phyloP scores from a whole-genome alignment of 2,797 vertebrate genomes.

The Lutjanus campechanus region DNA sequence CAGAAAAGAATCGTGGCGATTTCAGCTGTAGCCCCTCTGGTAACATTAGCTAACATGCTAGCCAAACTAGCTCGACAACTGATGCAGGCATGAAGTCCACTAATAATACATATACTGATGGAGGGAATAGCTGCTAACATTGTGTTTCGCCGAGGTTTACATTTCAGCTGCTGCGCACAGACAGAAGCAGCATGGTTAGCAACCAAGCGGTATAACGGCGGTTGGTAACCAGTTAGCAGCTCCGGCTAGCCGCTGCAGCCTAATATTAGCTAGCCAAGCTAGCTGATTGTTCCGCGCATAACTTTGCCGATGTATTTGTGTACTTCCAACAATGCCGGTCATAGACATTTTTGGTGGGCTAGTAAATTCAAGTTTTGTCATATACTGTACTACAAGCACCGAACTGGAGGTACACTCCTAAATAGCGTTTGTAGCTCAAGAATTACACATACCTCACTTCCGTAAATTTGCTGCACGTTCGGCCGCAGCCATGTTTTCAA shows the following conservation, averaged over 20 bases:
- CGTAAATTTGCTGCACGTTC: constrained; percentile 88
- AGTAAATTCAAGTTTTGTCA: constrained; percentile 41
- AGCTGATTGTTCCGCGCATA: constrained; percentile 85
- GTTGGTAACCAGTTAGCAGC: constrained; percentile 64
- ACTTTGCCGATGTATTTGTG: constrained; percentile 81
- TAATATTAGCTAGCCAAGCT: constrained; percentile 68
- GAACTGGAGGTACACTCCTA: constrained; percentile 54
- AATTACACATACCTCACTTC: constrained; percentile 90
- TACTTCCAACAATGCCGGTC: constrained; percentile 46
- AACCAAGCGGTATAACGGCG: constrained; percentile 37
- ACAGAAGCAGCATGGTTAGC: constrained; percentile 58
- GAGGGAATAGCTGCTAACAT: background rate
- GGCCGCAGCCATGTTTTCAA: constrained; percentile 90
- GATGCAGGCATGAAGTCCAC: background rate
- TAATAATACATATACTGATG: background rate
- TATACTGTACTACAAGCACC: constrained; percentile 27
- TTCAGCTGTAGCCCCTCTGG: constrained; percentile 29
- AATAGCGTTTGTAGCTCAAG: constrained; percentile 78
- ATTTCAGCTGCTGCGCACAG: constrained; percentile 13
- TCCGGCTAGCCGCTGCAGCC: constrained; percentile 63
- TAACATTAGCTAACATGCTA: constrained; percentile 46
- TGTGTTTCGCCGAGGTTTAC: constrained; percentile 33
- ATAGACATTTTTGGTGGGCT: constrained; percentile 29
- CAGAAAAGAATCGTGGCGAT: constrained; percentile 53
- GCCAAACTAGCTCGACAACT: constrained; percentile 33